A percentile compares a stretch with the other conserved stretches of the same genome.
Conservation (phyloP, 2,797 vertebrate genomes). For the Acropternis orthonyx region DNA sequence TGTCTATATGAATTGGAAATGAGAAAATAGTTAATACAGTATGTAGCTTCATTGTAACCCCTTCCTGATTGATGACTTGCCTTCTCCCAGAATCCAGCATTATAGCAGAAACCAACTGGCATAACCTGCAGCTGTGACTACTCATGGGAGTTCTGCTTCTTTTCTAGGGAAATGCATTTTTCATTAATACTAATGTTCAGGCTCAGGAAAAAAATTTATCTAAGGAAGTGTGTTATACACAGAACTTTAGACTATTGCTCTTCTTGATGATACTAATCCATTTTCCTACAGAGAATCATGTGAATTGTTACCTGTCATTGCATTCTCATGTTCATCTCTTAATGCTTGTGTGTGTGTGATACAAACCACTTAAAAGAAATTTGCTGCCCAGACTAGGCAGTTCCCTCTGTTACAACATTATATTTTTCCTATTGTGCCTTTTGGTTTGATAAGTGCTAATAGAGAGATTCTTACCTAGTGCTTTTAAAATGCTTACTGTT, state of each 20-base stretch:
- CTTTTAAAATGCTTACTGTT: conserved; percentile 31
- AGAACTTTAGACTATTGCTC: not conserved
- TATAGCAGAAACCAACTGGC: not conserved
- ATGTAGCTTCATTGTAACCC: not conserved
- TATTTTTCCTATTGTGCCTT: not conserved
- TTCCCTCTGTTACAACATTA: not conserved
- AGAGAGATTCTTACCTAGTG: not conserved
- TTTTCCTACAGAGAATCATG: not conserved
- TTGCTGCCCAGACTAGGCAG: not conserved
- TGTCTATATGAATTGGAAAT: not conserved
- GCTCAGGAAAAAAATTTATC: not conserved
- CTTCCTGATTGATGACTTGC: not conserved
- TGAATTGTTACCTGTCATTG: not conserved
- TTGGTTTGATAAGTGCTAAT: not conserved
- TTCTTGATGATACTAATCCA: not conserved
- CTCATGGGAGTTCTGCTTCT: not conserved
- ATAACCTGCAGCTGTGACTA: not conserved
- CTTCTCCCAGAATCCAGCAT: not conserved
- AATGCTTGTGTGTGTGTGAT: not conserved
- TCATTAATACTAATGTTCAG: not conserved
- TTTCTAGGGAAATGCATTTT: not conserved
- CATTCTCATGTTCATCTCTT: not conserved
- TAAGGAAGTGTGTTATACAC: not conserved
- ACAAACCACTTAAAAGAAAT: conserved; percentile 2
- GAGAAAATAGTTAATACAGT: not conserved